These are phyloP conservation scores for Scartelaos histophorus DNA, from an alignment of 2,113 vertebrate genomes.

Conservation along the genomic window DNA sequence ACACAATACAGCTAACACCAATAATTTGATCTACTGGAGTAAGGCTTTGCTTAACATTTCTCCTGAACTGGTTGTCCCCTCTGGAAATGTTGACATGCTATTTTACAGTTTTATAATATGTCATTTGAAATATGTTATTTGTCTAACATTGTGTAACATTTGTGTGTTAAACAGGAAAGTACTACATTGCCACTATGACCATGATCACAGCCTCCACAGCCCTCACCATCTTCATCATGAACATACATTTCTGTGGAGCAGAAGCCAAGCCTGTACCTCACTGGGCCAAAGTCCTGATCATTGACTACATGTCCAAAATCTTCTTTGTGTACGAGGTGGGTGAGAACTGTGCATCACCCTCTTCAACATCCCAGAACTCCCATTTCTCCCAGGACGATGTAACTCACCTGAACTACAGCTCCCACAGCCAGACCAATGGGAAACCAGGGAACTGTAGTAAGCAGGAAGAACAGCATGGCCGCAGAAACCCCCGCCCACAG, in stretches of 20 bases:
- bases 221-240: constrained; percentile 98
- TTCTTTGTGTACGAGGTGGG: constrained; percentile 97
- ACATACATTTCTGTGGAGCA: constrained; percentile 93
- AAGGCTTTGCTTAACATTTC: not conserved
- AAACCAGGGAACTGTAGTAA: constrained; percentile 42
- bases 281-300: constrained; percentile 93
- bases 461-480: constrained; percentile 25
- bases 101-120: not conserved
- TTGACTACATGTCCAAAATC: constrained; percentile 96
- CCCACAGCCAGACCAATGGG: constrained; percentile 47
- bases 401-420: constrained; percentile 25
- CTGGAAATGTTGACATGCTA: too few species aligned
- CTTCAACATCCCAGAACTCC: constrained; percentile 28
- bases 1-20: not conserved
- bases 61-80: not conserved
- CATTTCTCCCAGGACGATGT: constrained; percentile 40
- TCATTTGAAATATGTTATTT: not conserved
- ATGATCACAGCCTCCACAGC: constrained; percentile 97
- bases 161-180: constrained; percentile 84
- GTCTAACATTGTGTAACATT: not conserved
- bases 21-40: too few species aligned
- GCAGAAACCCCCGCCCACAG: constrained; percentile 49
- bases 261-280: constrained; percentile 93
- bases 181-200: constrained; percentile 98
- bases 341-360: constrained; percentile 83